Evolutionary conservation across 2,888 invertebrate species (phyloP).

Genomic region (Biston stratarius): DNA sequence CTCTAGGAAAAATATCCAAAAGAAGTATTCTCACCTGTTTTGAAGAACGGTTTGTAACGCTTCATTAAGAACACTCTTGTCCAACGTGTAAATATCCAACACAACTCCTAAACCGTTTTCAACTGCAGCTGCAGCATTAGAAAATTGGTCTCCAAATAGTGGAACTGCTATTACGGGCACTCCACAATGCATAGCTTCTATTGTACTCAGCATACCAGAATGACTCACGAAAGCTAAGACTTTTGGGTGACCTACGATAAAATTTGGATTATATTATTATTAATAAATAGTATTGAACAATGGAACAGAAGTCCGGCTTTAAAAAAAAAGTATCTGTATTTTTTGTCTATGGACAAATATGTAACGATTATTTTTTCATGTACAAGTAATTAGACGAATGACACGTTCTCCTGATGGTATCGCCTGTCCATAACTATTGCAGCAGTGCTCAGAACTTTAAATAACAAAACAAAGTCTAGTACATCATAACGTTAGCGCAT

Average conservation of each 20-base stretch:
- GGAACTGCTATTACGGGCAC: slow-evolving; percentile 78
- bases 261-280: neutral
- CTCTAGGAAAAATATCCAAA: too few species aligned
- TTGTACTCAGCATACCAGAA: slow-evolving; percentile 81
- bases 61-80: slow-evolving; percentile 36
- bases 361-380: too few species aligned
- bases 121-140: slow-evolving; percentile 74
- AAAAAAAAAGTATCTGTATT: too few species aligned
- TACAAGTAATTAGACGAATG: too few species aligned
- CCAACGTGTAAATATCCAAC: slow-evolving; percentile 56
- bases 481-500: too few species aligned
- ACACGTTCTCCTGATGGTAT: too few species aligned
- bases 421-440: too few species aligned
- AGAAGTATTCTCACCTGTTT: slow-evolving; percentile 38
- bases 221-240: slow-evolving; percentile 82
- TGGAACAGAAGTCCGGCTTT: too few species aligned
- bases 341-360: too few species aligned
- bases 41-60: slow-evolving; percentile 45
- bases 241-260: slow-evolving; percentile 77
- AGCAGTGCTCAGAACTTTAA: too few species aligned
- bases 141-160: slow-evolving; percentile 83
- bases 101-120: slow-evolving; percentile 76
- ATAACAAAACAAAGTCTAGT: too few species aligned
- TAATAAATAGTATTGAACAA: neutral
- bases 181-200: slow-evolving; percentile 76